These are phyloP conservation scores for Agonopterix arenella DNA, from an alignment of 2,888 invertebrate species.

Conservation along the genomic window DNA sequence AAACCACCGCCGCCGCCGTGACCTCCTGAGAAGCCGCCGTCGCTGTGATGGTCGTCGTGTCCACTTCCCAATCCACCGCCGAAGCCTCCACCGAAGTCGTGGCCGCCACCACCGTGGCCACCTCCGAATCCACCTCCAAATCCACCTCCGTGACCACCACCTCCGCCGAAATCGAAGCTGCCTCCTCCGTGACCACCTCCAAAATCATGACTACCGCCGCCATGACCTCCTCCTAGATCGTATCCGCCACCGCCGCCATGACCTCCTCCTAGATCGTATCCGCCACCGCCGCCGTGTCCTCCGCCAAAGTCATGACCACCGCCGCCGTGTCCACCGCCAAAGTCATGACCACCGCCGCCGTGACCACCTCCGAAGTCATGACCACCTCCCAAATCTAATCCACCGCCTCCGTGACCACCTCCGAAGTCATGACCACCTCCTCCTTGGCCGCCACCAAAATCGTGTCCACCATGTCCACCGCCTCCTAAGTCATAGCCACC, in stretches of 20 bases:
- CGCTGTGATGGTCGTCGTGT: slow-evolving; percentile 21
- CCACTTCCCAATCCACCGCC: slow-evolving; percentile 21
- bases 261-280: slow-evolving; percentile 22
- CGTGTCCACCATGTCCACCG: slow-evolving; percentile 15
- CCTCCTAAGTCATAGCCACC: slow-evolving; percentile 16
- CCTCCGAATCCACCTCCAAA: slow-evolving; percentile 15
- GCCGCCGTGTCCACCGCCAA: slow-evolving; percentile 21
- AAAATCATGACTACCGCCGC: slow-evolving; percentile 21
- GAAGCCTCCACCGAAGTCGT: slow-evolving; percentile 23
- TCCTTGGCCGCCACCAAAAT: slow-evolving; percentile 16
- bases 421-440: slow-evolving; percentile 17
- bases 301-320: slow-evolving; percentile 23
- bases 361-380: slow-evolving; percentile 24
- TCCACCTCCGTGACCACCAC: slow-evolving; percentile 27
- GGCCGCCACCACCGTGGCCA: slow-evolving; percentile 18
- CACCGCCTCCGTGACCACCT: slow-evolving; percentile 19
- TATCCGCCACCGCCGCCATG: slow-evolving; percentile 15
- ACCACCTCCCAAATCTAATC: slow-evolving; percentile 16
- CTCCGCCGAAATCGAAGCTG: slow-evolving; percentile 21
- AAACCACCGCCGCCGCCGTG: slow-evolving; percentile 18
- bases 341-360: slow-evolving; percentile 20
- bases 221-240: slow-evolving; percentile 17
- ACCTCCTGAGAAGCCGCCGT: slow-evolving; percentile 19
- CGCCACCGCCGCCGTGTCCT: slow-evolving; percentile 19
- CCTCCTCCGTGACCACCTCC: slow-evolving; percentile 22